Percentiles rank a stretch among this genome's conserved stretches.
These are phyloP conservation scores for Helostoma temminkii DNA, from an alignment of 2,797 vertebrate species.

Conservation along the genomic window DNA sequence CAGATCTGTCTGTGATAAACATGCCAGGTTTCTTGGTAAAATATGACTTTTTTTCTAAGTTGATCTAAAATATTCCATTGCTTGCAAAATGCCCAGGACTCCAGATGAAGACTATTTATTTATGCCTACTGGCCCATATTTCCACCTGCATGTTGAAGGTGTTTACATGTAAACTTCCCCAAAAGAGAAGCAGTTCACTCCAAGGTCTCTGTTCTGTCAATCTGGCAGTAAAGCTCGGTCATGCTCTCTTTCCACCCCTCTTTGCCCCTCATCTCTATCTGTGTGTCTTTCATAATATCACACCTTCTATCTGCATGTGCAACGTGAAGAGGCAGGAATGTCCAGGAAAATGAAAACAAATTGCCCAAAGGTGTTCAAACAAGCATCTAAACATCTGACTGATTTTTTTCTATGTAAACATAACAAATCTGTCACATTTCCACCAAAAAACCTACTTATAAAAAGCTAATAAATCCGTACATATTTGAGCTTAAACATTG, in stretches of 20 bases:
- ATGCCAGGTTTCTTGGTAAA: not conserved
- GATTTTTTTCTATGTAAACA: not conserved
- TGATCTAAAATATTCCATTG: slow-evolving; percentile 62
- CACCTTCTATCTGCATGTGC: slow-evolving; percentile 16
- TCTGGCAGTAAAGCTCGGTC: slow-evolving; percentile 50
- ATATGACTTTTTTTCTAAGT: slow-evolving; percentile 11
- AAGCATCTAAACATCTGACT: not conserved
- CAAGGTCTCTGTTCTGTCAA: slow-evolving; percentile 69
- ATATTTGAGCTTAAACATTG: not conserved
- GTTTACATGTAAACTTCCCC: slow-evolving; percentile 80
- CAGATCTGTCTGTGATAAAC: not conserved
- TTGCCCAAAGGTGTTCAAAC: not conserved
- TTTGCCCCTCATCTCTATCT: slow-evolving; percentile 27
- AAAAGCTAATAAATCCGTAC: not conserved
- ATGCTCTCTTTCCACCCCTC: slow-evolving; percentile 56
- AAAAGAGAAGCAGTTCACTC: slow-evolving; percentile 65
- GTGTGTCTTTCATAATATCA: slow-evolving; percentile 36
- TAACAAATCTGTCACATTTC: not conserved
- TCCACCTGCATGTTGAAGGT: slow-evolving; percentile 77
- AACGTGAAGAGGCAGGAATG: slow-evolving; percentile 35
- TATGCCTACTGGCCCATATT: slow-evolving; percentile 74
- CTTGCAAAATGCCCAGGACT: slow-evolving; percentile 58
- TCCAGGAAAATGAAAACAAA: slow-evolving; percentile 48
- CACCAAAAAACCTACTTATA: not conserved
- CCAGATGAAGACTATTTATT: slow-evolving; percentile 69